phyloP scores from a whole-genome alignment of 2,797 vertebrate genomes.

The Todus mexicanus region DNA sequence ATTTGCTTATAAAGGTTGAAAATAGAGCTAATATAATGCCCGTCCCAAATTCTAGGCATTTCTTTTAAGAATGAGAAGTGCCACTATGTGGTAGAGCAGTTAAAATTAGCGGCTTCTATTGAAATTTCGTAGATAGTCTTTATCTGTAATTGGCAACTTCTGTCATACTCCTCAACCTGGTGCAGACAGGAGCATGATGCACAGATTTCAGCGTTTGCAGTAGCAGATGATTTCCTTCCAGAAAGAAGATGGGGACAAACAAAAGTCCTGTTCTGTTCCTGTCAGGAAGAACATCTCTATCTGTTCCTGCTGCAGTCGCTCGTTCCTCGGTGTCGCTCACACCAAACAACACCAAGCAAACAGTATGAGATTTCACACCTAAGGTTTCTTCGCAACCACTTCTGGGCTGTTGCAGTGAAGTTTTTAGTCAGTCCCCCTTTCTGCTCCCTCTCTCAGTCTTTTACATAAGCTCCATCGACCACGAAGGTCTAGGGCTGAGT shows the following conservation, averaged over 20 bases:
- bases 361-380: background rate
- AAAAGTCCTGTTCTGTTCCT: slow-evolving; percentile 29
- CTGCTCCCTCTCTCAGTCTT: background rate
- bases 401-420: background rate
- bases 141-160: slow-evolving; percentile 6
- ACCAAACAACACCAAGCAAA: background rate
- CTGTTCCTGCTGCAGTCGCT: background rate
- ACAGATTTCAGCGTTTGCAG: background rate
- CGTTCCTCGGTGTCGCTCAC: background rate
- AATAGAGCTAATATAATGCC: background rate
- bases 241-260: slow-evolving; percentile 13
- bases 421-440: background rate
- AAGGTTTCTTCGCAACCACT: background rate
- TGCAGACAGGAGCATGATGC: background rate
- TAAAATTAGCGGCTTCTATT: background rate
- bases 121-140: background rate
- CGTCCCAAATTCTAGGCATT: background rate
- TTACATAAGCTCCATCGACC: background rate
- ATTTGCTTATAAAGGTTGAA: background rate
- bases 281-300: background rate
- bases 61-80: background rate
- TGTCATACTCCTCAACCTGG: background rate
- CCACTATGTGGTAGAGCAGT: background rate
- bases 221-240: slow-evolving; percentile 10
- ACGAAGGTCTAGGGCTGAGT: background rate